A percentile compares a stretch with the other conserved stretches of the same genome.
phyloP scores from a whole-genome alignment of 1,140 invertebrate species.

The Asbolus verrucosus region DNA sequence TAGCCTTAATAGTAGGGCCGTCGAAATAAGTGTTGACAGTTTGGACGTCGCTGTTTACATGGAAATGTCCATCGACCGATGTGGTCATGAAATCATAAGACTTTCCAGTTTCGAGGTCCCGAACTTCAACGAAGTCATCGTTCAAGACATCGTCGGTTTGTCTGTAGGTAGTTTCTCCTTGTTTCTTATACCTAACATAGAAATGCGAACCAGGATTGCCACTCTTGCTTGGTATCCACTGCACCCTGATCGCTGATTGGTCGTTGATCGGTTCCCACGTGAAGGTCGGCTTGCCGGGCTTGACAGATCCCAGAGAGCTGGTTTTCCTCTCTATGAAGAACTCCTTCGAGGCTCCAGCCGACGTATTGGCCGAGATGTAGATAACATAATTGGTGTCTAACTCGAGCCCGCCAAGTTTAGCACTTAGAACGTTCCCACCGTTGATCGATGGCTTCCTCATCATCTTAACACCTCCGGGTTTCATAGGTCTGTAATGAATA shows the following conservation, averaged over 20 bases:
- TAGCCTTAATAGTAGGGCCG: conserved; percentile 78
- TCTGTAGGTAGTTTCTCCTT: conserved; percentile 78
- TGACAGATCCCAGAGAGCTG: conserved; percentile 69
- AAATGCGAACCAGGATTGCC: conserved; percentile 87
- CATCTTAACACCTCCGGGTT: conserved; percentile 67
- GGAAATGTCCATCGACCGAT: conserved; percentile 88
- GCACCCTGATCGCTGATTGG: conserved; percentile 80
- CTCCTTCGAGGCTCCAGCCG: conserved; percentile 83
- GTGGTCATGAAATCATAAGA: conserved; percentile 91
- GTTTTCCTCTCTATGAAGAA: conserved; percentile 87
- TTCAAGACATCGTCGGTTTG: conserved; percentile 76
- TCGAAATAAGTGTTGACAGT: conserved; percentile 85
- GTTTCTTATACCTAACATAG: conserved; percentile 84
- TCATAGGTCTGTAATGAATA: conserved; percentile 85
- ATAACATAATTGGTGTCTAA: conserved; percentile 92
- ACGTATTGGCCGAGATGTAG: conserved; percentile 85
- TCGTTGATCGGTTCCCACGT: conserved; percentile 75
- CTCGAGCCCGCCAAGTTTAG: conserved; percentile 86
- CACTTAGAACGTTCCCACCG: conserved; percentile 80
- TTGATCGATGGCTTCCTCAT: conserved; percentile 78
- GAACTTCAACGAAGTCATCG: conserved; percentile 72
- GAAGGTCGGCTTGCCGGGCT: conserved; percentile 79
- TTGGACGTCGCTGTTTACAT: conserved; percentile 77
- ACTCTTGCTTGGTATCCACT: conserved; percentile 82
- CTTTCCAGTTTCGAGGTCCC: conserved; percentile 85